phyloP scores from a whole-genome alignment of 2,113 vertebrate species.

The Centrocercus urophasianus region DNA sequence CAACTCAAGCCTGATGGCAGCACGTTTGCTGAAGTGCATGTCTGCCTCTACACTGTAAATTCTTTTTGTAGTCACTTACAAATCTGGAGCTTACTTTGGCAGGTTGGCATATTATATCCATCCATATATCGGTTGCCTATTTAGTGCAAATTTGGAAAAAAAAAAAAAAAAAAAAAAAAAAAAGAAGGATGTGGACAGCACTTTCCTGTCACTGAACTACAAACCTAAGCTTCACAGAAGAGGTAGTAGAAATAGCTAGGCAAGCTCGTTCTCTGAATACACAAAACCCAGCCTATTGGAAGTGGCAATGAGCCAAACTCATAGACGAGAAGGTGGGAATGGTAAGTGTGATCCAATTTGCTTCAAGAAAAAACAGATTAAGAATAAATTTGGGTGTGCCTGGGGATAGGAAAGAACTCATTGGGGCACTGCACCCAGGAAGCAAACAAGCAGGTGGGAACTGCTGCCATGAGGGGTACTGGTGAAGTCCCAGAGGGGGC shows the following conservation, averaged over 20 bases:
- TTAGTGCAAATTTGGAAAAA: neutral
- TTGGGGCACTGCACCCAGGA: neutral
- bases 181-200: fast-evolving
- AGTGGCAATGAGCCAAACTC: neutral
- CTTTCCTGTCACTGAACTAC: neutral
- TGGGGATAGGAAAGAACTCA: fast-evolving
- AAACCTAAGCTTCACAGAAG: neutral
- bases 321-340: neutral
- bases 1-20: neutral
- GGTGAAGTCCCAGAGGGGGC: neutral
- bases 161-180: no score
- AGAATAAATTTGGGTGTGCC: neutral
- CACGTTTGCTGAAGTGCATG: neutral
- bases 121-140: neutral
- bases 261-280: neutral
- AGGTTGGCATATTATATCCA: neutral
- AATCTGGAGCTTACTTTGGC: neutral
- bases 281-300: neutral
- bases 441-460: neutral
- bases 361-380: neutral
- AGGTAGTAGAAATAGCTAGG: neutral
- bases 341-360: neutral
- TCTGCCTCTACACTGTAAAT: neutral
- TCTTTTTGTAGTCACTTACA: neutral
- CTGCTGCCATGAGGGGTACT: neutral